phyloP scores from a whole-genome alignment of 2,888 invertebrate genomes.

The Dasypogon diadema region DNA sequence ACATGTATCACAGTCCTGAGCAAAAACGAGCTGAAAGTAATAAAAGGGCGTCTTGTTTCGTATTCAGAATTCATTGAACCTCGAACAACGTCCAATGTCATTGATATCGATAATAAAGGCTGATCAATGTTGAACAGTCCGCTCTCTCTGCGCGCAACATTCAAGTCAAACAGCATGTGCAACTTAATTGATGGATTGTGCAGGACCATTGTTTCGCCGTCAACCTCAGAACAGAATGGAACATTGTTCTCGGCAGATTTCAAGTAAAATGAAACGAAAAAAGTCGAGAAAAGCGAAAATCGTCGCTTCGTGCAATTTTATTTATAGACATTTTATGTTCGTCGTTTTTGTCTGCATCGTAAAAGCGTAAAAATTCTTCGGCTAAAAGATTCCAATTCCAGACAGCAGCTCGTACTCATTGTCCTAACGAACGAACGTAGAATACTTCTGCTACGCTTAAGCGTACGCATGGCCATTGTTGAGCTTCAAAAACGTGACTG shows the following conservation, averaged over 20 bases:
- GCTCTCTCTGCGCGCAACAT: slow-evolving; percentile 27
- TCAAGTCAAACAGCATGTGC: slow-evolving; percentile 50
- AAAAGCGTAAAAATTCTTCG: background rate
- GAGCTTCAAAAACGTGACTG: slow-evolving; percentile 31
- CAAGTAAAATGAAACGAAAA: background rate
- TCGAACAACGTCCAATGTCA: slow-evolving; percentile 15
- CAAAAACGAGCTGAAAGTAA: too few species aligned
- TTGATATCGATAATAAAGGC: slow-evolving; percentile 34
- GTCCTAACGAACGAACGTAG: background rate
- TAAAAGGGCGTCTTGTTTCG: slow-evolving; percentile 9
- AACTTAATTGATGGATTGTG: slow-evolving; percentile 53
- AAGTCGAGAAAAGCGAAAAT: background rate
- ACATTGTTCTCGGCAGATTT: slow-evolving; percentile 6
- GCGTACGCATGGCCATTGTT: slow-evolving; percentile 36
- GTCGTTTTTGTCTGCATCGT: slow-evolving; percentile 4
- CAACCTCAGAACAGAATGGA: background rate
- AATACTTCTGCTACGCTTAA: background rate
- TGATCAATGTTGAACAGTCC: slow-evolving; percentile 32
- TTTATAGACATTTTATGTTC: background rate
- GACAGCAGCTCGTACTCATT: background rate
- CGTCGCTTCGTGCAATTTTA: background rate
- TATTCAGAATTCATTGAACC: slow-evolving; percentile 19
- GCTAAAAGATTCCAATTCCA: background rate
- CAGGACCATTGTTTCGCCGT: slow-evolving; percentile 46
- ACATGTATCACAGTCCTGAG: too few species aligned